These are phyloP conservation scores for Uropsilus gracilis DNA, from an alignment of 2,113 vertebrate species.

Conservation along the genomic window DNA sequence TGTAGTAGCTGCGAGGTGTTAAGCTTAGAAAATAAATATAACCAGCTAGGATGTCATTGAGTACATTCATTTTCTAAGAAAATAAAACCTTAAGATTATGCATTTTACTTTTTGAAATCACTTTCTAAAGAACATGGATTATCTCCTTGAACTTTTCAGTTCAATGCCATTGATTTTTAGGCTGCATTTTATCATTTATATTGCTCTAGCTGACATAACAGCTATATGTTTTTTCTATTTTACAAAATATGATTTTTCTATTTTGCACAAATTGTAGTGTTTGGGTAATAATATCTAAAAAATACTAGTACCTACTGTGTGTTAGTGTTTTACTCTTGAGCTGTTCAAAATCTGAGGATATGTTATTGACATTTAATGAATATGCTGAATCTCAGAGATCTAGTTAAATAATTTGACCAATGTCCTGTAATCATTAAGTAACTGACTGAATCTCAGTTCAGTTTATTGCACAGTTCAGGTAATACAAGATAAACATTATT, in stretches of 20 bases:
- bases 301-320: neutral
- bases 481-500: neutral
- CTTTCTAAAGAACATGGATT: neutral
- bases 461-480: neutral
- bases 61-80: constrained; percentile 29
- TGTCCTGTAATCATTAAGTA: neutral
- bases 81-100: neutral
- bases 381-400: neutral
- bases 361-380: neutral
- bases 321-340: neutral
- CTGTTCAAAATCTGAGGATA: neutral
- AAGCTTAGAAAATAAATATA: constrained; percentile 36
- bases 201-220: constrained; percentile 20
- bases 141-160: neutral
- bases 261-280: constrained; percentile 40
- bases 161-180: constrained; percentile 21
- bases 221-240: constrained; percentile 5
- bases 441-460: neutral
- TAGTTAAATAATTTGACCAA: neutral
- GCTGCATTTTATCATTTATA: neutral
- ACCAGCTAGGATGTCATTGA: neutral
- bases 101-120: neutral
- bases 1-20: neutral
- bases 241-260: constrained; percentile 22
- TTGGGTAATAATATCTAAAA: neutral